These are phyloP conservation scores for Anguilla anguilla DNA, from an alignment of 2,797 vertebrate genomes.

Conservation along the genomic window DNA sequence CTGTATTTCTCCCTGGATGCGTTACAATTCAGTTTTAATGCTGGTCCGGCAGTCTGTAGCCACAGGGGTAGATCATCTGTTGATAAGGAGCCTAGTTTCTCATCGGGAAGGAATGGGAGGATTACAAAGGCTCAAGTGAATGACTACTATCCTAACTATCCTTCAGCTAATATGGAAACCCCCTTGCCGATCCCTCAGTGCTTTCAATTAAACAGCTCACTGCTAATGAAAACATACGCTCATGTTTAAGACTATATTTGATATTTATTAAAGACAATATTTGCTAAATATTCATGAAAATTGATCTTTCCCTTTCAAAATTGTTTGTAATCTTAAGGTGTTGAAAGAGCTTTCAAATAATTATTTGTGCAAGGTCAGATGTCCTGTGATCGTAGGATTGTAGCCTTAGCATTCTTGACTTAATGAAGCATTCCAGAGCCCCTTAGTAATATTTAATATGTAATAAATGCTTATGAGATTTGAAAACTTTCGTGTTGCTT, in stretches of 20 bases:
- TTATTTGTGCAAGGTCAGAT: background rate
- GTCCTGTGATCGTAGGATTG: background rate
- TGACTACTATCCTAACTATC: no score
- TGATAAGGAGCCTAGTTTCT: no score
- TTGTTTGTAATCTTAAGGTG: background rate
- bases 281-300: background rate
- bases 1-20: background rate
- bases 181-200: no score
- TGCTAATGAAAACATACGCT: background rate
- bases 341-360: background rate
- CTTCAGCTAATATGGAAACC: no score
- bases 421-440: background rate
- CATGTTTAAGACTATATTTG: background rate
- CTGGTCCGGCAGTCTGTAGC: no score
- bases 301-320: background rate
- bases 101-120: no score
- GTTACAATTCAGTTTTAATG: no score
- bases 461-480: background rate
- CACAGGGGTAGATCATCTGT: no score
- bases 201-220: background rate
- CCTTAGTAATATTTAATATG: background rate
- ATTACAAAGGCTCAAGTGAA: no score
- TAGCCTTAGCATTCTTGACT: background rate
- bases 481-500: background rate
- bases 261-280: background rate